Base-by-base conservation (phyloP, 2,888 invertebrate genomes). In the Leptinotarsa juncta region DNA sequence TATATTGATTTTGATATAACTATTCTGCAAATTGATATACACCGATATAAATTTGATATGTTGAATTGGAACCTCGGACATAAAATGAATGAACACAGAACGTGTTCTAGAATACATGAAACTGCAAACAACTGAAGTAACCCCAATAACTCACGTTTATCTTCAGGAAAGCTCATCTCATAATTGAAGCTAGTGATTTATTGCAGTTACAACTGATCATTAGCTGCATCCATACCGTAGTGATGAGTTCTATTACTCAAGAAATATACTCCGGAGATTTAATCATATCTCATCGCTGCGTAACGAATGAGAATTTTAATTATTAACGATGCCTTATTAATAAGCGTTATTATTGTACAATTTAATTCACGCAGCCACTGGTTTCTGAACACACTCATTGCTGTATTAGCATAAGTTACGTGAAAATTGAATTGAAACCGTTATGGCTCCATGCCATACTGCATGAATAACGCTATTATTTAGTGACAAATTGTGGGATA, bases 271-370 rank as follows among this genome's bases (percentile, higher is more conserved):
- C 67, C 51, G n/a, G 32, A 73, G 65, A 69, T 73, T 23, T 65
- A 69, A 69, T 73, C 73, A 66, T 65, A 26, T 72, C 18, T 72
- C 69, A 73, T 50, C 57, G 26, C 60, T 55, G 70, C 73, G 70
- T 70, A 70, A 73, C 65, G 57, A 69, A 71, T 71, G 57, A 66
- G 73, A 73, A 70, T 73, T 70, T 70, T 70, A 73, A 73, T 73
- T 73, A 66, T 73, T 49, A 70, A 48, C 55, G 73, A 73, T 73
- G 55, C 53, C 20, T 32, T 55, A 55, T 66, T 73, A 73, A 70
- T 73, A 70, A 73, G 48, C 18, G 5, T 26, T 26, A 62, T 32
- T 62, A 62, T 62, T 62, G 32, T 42, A n/a, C 62, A 62, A n/a
- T 32, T 62, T 62, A 16, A 32, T 26, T 26, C 42, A 32, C 62